Conservation (phyloP, 2,113 vertebrate genomes). For the Nothoprocta pentlandii region DNA sequence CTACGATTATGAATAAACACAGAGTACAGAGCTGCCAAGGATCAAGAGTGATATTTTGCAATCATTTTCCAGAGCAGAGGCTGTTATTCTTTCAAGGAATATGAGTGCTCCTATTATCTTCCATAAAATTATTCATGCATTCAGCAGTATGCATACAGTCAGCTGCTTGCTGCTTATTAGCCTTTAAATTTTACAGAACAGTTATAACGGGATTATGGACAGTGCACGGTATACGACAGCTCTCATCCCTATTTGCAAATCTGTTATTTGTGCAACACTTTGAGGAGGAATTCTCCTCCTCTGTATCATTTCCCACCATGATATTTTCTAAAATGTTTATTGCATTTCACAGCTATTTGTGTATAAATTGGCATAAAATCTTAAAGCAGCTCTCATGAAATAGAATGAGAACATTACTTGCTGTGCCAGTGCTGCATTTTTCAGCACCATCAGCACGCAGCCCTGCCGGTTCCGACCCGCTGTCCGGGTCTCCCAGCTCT, state of each 20-base stretch:
- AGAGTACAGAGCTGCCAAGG: conserved; percentile 15
- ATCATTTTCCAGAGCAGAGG: conserved; percentile 14
- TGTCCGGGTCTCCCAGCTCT: not conserved
- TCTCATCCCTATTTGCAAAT: not conserved
- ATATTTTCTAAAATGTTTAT: not conserved
- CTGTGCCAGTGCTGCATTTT: not conserved
- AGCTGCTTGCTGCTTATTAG: not conserved
- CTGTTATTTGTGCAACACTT: not conserved
- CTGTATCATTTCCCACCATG: not conserved
- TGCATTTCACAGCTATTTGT: conserved; percentile 34
- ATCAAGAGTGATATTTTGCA: conserved; percentile 25
- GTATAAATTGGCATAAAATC: conserved; percentile 39
- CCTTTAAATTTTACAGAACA: not conserved
- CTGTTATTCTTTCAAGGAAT: not conserved
- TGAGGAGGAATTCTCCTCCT: not conserved
- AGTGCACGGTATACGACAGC: rapidly evolving
- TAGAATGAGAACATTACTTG: not conserved
- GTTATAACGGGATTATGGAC: not conserved
- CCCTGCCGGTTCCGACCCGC: not conserved
- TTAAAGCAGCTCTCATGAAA: conserved; percentile 18
- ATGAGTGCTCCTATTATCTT: not conserved
- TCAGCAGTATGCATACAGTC: not conserved
- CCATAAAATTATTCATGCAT: not conserved
- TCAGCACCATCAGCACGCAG: not conserved
- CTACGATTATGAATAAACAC: conserved; percentile 22